phyloP scores from a whole-genome alignment of 2,113 vertebrate species.

The Pituophis catenifer region DNA sequence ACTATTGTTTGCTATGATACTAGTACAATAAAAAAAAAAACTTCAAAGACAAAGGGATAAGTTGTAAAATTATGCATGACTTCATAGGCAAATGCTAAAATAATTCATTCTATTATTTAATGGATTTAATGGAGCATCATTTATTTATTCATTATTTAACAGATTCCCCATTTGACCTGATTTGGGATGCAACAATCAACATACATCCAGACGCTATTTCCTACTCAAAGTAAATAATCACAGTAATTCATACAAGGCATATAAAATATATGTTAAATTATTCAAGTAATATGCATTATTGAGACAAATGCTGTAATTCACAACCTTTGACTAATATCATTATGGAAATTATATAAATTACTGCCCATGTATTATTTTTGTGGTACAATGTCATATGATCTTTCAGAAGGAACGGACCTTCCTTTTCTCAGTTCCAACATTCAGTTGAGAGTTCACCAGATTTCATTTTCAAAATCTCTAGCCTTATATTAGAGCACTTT shows the following conservation, averaged over 20 bases:
- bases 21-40: background rate
- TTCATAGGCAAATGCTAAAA: background rate
- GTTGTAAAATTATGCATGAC: background rate
- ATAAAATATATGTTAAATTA: background rate
- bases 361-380: background rate
- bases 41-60: background rate
- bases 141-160: background rate
- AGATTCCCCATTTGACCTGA: background rate
- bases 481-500: background rate
- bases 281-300: background rate
- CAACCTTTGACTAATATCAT: background rate
- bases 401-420: background rate
- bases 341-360: background rate
- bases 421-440: background rate
- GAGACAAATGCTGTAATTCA: background rate
- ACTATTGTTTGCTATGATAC: background rate
- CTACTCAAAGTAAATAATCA: background rate
- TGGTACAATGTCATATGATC: background rate
- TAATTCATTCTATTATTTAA: background rate
- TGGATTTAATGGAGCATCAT: background rate
- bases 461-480: background rate
- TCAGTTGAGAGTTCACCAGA: background rate
- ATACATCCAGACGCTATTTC: background rate
- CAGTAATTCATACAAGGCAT: background rate
- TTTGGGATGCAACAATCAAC: background rate